A percentile compares a stretch with the other conserved stretches of the same genome.
These are phyloP conservation scores for Drosophila parabipectinata DNA, from an alignment of 1,140 invertebrate genomes.

Conservation along the genomic window DNA sequence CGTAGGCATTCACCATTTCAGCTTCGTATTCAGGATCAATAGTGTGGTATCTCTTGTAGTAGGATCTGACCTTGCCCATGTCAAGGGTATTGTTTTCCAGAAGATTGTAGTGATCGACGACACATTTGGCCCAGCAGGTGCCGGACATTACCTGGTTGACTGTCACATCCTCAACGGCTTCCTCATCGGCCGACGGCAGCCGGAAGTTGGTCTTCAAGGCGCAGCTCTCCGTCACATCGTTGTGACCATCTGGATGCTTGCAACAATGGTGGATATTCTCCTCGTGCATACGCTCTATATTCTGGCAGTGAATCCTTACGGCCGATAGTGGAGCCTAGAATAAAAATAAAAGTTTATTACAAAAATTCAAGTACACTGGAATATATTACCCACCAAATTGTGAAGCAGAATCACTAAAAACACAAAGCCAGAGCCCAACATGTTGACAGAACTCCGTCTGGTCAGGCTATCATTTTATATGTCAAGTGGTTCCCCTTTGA, in stretches of 20 bases:
- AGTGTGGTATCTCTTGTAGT: conserved; percentile 43
- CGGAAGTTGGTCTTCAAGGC: conserved; percentile 57
- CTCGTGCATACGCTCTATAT: conserved; percentile 63
- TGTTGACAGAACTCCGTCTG: conserved; percentile 7
- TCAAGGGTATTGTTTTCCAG: conserved; percentile 49
- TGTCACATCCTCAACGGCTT: conserved; percentile 65
- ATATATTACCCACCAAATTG: conserved; percentile 5
- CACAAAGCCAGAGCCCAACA: conserved; percentile 19
- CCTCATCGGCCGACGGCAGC: conserved; percentile 47
- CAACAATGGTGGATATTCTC: conserved; percentile 71
- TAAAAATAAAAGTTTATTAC: neutral
- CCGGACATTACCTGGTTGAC: conserved; percentile 59
- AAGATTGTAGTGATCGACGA: conserved; percentile 61
- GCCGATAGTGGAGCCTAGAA: conserved; percentile 3
- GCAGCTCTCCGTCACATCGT: conserved; percentile 59
- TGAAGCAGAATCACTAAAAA: conserved; percentile 14
- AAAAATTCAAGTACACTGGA: neutral
- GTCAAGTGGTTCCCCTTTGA: conserved; percentile 36
- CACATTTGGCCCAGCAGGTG: conserved; percentile 67
- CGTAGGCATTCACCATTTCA: conserved; percentile 65
- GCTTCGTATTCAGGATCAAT: conserved; percentile 67
- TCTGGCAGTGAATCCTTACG: conserved; percentile 43
- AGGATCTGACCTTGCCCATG: conserved; percentile 53
- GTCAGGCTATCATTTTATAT: conserved; percentile 25
- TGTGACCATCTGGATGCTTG: conserved; percentile 68